phyloP scores from a whole-genome alignment of 2,888 invertebrate species.

The Dicyrtomina minuta region DNA sequence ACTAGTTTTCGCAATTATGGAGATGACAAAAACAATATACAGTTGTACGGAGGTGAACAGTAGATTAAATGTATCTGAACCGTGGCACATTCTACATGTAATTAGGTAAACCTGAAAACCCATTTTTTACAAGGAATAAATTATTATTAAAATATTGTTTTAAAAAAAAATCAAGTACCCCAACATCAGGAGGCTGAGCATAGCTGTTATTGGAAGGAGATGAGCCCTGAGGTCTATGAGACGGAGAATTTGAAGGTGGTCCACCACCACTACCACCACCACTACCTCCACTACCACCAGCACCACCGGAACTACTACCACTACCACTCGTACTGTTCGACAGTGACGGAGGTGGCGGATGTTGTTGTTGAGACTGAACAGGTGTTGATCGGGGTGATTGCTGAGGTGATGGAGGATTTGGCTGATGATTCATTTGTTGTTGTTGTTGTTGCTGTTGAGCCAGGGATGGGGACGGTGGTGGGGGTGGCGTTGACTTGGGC shows the following conservation, averaged over 20 bases:
- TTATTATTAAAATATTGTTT: no score
- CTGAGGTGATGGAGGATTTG: constrained; percentile 48
- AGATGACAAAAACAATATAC: no score
- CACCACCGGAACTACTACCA: constrained; percentile 20
- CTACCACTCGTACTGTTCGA: constrained; percentile 41
- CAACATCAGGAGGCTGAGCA: constrained; percentile 49
- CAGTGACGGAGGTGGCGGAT: constrained; percentile 28
- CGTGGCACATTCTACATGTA: no score
- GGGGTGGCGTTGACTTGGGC: constrained; percentile 52
- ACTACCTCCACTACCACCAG: constrained; percentile 1
- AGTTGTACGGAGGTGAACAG: no score
- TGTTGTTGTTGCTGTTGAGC: constrained; percentile 42
- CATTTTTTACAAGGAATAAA: no score
- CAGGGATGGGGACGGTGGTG: constrained; percentile 50
- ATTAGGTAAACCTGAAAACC: no score
- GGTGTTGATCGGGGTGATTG: constrained; percentile 48
- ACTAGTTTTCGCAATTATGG: no score
- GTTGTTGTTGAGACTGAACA: constrained; percentile 27
- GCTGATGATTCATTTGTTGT: constrained; percentile 45
- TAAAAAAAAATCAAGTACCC: constrained; percentile 34
- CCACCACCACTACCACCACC: constrained; percentile 1
- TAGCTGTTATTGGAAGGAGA: constrained; percentile 50
- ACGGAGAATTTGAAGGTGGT: constrained; percentile 49
- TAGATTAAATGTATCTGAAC: no score
- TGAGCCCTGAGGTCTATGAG: constrained; percentile 50